Base-by-base conservation (phyloP, 2,113 vertebrate genomes). In the Monopterus albus region DNA sequence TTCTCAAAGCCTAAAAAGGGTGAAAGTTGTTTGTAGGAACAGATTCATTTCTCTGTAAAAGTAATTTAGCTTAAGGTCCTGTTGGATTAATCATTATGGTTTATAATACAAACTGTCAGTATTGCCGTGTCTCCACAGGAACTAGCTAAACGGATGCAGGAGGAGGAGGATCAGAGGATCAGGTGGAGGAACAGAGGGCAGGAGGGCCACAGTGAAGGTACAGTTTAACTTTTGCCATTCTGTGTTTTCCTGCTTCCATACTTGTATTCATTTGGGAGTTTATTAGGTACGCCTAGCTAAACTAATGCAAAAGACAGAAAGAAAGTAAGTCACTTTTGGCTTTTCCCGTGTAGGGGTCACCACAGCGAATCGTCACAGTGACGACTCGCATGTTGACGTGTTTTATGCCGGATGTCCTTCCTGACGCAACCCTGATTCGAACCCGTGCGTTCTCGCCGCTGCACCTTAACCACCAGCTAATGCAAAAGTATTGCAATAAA, bases 141-240 rank as follows among this genome's bases (percentile, higher is more conserved):
- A 91, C 89, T 94, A 38, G 94, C 93, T 1, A 92, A 93, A 79
- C 79, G 35, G 21, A 81, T 95, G 36, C 94, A 95, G 73, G 89
- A 94, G 42, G 91, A 93, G 75, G 94, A 95, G 72, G 87, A 92
- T 61, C 66, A 89, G 49, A 78, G 73, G 14, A 66, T 81, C 45
- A 83, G 75, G 45, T 87, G 81, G 25, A 69, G 61, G 35, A 81
- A 53, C 76, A 80, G 86, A 68, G 75, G 39, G 15, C 71, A 79
- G 21, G 84, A 83, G 14, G 70, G 46, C 26, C 49, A 42, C 4
- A 26, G 17, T 20, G 70, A 86, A 90, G 93, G 92, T 94, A 89
- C 20, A 36, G 39, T 39, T 64, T 14, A 25, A 4, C 10, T 25
- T 49, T 38, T 51, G 1, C 1, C 10, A 5, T 21, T 23, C 17